Percentiles rank a stretch among this genome's conserved stretches.
Conservation (phyloP, 2,888 invertebrate species). For the Mythimna vitellina region DNA sequence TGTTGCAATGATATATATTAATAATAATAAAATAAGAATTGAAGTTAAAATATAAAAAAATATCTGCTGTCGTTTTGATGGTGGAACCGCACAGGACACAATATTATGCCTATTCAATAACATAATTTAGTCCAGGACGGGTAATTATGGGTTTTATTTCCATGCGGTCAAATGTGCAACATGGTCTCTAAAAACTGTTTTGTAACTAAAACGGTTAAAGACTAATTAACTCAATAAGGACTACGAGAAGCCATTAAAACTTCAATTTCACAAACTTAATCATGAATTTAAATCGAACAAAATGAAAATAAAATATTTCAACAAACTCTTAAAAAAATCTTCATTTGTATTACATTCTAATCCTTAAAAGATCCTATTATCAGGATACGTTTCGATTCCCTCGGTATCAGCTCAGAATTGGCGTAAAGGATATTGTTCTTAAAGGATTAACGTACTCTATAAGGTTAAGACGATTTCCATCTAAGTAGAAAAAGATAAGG, state of each 20-base stretch:
- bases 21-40: no score
- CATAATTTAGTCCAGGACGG: not conserved
- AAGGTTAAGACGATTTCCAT: constrained; percentile 65
- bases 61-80: not conserved
- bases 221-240: constrained; percentile 13
- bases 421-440: constrained; percentile 72
- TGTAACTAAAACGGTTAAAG: not conserved
- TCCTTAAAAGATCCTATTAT: constrained; percentile 54
- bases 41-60: no score
- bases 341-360: constrained; percentile 52
- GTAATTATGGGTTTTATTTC: not conserved
- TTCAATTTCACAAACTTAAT: constrained; percentile 22
- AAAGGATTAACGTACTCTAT: constrained; percentile 67
- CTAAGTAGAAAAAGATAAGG: constrained; percentile 64
- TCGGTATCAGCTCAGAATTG: constrained; percentile 65
- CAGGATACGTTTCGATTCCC: constrained; percentile 55
- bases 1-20: no score
- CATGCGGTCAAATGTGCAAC: not conserved
- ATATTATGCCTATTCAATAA: not conserved
- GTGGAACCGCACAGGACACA: not conserved
- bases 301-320: constrained; percentile 19
- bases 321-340: constrained; percentile 23
- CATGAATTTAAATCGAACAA: constrained; percentile 18
- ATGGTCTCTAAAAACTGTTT: not conserved
- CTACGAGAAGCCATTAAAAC: constrained; percentile 8